Conservation (phyloP, 2,113 vertebrate genomes). For the Oryzias woworae region DNA sequence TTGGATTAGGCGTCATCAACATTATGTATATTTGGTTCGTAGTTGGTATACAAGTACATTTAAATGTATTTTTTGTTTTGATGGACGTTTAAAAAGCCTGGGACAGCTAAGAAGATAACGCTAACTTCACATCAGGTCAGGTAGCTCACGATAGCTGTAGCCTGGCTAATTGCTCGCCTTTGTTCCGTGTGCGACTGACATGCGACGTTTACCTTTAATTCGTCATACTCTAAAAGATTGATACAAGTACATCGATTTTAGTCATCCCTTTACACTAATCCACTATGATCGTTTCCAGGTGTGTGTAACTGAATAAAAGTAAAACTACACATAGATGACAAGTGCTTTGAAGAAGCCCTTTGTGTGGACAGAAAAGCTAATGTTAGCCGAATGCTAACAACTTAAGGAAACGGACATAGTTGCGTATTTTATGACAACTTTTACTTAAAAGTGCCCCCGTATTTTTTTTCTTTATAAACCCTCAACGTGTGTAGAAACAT, state of each 20-base stretch:
- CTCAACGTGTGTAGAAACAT: neutral
- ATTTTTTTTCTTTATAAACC: neutral
- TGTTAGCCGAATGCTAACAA: conserved; percentile 25
- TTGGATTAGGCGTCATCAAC: no score
- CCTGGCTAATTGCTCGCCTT: conserved; percentile 49
- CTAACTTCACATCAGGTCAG: conserved; percentile 16
- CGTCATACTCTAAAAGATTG: rapidly evolving
- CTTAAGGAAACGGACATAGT: conserved; percentile 1
- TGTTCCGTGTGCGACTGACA: conserved; percentile 45
- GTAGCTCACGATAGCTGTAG: conserved; percentile 33
- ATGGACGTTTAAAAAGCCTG: neutral
- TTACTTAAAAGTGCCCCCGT: rapidly evolving
- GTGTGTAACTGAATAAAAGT: rapidly evolving
- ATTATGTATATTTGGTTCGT: no score
- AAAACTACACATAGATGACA: conserved; percentile 12
- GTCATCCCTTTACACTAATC: neutral
- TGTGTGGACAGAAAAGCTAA: conserved; percentile 52
- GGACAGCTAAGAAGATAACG: conserved; percentile 19
- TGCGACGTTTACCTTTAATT: neutral
- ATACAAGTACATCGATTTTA: rapidly evolving
- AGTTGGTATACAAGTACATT: no score
- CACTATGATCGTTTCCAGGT: rapidly evolving
- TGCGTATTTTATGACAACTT: neutral
- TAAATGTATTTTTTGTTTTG: neutral
- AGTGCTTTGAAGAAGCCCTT: conserved; percentile 27